A percentile compares a stretch with the other conserved stretches of the same genome.
These are phyloP conservation scores for Rhadinocentrus ornatus DNA, from an alignment of 2,797 vertebrate species.

Conservation along the genomic window DNA sequence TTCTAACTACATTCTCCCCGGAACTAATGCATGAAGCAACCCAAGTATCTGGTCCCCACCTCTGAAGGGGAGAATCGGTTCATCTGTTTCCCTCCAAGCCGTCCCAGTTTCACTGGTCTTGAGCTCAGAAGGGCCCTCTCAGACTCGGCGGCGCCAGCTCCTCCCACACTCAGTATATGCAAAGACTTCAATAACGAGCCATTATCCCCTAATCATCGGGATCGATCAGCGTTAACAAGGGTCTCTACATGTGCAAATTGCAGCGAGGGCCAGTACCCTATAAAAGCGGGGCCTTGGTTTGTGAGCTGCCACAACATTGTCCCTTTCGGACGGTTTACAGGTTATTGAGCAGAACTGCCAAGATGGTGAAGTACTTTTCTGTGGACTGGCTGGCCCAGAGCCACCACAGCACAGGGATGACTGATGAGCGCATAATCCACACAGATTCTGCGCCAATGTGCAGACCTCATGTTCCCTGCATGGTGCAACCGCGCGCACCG, in stretches of 20 bases:
- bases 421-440: conserved; percentile 2
- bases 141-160: conserved; percentile 84
- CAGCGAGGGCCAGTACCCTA: conserved; percentile 26
- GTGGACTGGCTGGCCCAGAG: conserved; percentile 85
- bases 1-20: background rate
- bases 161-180: conserved; percentile 85
- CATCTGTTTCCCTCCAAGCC: conserved; percentile 49
- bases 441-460: conserved; percentile 14
- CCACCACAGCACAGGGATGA: conserved; percentile 28
- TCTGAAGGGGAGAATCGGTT: conserved; percentile 10
- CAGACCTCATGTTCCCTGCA: conserved; percentile 82
- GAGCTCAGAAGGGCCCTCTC: conserved; percentile 70
- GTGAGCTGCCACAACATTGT: conserved; percentile 22
- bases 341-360: conserved; percentile 36
- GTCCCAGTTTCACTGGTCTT: conserved; percentile 49
- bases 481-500: conserved; percentile 81
- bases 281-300: conserved; percentile 44
- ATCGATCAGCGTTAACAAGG: conserved; percentile 81
- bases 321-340: conserved; percentile 47
- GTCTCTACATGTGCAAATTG: conserved; percentile 80
- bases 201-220: conserved; percentile 83
- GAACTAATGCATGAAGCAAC: conserved; percentile 14
- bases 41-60: conserved; percentile 2
- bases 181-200: conserved; percentile 85
- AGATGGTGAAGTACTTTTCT: conserved; percentile 82